These are phyloP conservation scores for Oostethus manadensis DNA, from an alignment of 2,113 vertebrate genomes.

Conservation along the genomic window DNA sequence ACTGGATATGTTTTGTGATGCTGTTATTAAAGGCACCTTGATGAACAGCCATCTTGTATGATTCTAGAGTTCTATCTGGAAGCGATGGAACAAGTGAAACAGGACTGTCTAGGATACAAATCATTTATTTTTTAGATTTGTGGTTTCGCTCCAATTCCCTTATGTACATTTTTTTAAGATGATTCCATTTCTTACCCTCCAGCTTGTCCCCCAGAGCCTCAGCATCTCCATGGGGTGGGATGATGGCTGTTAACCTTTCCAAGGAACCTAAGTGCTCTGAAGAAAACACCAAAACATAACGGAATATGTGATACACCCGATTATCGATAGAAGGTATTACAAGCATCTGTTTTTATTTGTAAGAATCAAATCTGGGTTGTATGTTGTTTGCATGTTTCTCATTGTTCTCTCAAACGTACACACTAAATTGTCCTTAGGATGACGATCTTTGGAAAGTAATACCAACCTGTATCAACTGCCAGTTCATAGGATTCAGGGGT, in stretches of 20 bases:
- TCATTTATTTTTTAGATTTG: background rate
- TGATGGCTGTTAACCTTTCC: conserved; percentile 36
- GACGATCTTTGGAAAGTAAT: background rate
- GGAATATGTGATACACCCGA: background rate
- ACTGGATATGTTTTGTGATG: background rate
- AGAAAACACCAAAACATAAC: background rate
- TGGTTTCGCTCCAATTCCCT: background rate
- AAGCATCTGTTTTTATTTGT: no score
- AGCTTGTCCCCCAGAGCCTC: conserved; percentile 18
- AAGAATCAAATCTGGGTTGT: background rate
- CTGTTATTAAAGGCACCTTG: conserved; percentile 55
- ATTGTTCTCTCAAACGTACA: no score
- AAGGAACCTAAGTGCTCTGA: conserved; percentile 13
- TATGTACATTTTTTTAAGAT: background rate
- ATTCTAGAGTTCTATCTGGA: conserved; percentile 89
- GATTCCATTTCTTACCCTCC: conserved; percentile 31
- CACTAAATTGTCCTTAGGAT: no score
- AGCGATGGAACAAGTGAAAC: conserved; percentile 76
- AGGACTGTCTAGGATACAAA: conserved; percentile 36
- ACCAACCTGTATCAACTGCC: conserved; percentile 64
- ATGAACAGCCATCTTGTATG: conserved; percentile 76
- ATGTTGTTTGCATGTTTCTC: background rate
- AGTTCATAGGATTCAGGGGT: conserved; percentile 89
- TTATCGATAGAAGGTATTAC: no score
- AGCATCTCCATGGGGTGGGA: conserved; percentile 40